These are phyloP conservation scores for Phalacrocorax aristotelis DNA, from an alignment of 2,113 vertebrate species.

Conservation along the genomic window DNA sequence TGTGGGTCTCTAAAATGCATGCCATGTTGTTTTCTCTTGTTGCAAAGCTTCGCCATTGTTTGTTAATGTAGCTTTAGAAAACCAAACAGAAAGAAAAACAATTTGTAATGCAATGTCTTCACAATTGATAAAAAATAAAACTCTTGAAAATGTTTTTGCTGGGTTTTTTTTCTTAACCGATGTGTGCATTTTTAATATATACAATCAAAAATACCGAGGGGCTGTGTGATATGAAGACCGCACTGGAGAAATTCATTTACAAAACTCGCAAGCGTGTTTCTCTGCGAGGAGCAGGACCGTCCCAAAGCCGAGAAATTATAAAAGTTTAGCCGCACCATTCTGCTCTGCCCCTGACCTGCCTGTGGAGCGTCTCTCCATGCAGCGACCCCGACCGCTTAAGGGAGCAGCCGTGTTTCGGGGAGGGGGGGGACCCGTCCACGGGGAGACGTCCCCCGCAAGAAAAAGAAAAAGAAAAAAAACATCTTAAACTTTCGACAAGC, in stretches of 20 bases:
- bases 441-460: not conserved
- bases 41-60: not conserved
- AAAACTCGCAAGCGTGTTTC: not conserved
- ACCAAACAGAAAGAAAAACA: not conserved
- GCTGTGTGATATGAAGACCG: not conserved
- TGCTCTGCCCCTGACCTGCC: not conserved
- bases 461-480: not conserved
- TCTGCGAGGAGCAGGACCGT: accelerated
- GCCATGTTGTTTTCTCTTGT: not conserved
- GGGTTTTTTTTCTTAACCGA: not conserved
- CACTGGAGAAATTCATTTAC: not conserved
- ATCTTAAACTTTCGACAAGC: not conserved
- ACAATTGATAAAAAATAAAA: not conserved
- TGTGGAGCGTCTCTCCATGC: accelerated
- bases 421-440: not conserved
- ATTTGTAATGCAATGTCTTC: not conserved
- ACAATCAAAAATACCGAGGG: not conserved
- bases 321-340: accelerated
- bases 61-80: not conserved
- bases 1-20: not conserved
- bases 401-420: not conserved
- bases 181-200: not conserved
- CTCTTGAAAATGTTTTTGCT: no score
- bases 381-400: not conserved
- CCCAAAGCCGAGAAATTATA: not conserved